Percentiles rank a stretch among this genome's conserved stretches.
Evolutionary conservation across 1,140 invertebrate genomes (phyloP).

Genomic region (Lasioglossum baleicum): DNA sequence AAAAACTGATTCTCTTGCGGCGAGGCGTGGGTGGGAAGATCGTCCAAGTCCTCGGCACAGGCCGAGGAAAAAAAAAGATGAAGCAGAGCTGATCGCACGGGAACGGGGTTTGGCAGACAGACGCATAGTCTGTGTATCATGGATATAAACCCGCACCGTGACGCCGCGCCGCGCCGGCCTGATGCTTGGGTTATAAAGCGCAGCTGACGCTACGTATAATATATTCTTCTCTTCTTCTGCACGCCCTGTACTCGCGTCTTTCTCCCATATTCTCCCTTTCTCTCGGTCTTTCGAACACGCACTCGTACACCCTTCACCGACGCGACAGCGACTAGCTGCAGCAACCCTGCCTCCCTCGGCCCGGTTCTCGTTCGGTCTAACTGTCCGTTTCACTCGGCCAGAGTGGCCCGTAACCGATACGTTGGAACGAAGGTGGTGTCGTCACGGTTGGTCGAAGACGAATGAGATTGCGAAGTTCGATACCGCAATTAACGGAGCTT

Average conservation of each 20-base stretch:
- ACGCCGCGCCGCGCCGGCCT: constrained; percentile 36
- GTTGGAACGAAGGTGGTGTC: constrained; percentile 54
- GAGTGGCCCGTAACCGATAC: constrained; percentile 51
- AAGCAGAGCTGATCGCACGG: constrained; percentile 30
- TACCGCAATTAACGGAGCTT: constrained; percentile 60
- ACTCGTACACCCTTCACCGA: constrained; percentile 20
- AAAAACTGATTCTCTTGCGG: constrained; percentile 37
- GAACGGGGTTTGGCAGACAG: constrained; percentile 42
- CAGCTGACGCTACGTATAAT: constrained; percentile 72
- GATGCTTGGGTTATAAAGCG: constrained; percentile 70
- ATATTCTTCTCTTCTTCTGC: constrained; percentile 65
- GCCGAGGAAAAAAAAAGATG: constrained; percentile 37
- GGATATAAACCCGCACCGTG: constrained; percentile 65
- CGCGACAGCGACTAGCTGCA: too few relatives aligned
- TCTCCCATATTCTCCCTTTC: too few relatives aligned
- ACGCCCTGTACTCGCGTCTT: constrained; percentile 1
- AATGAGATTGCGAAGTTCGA: constrained; percentile 61
- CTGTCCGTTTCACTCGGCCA: constrained; percentile 59
- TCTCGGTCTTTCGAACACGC: constrained; percentile 20
- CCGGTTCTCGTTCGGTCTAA: constrained; percentile 35
- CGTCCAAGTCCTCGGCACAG: background rate
- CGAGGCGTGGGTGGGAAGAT: background rate
- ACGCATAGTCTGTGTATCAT: constrained; percentile 61
- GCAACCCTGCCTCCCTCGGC: constrained; percentile 19
- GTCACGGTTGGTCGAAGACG: constrained; percentile 58